Evolutionary conservation across 2,888 invertebrate species (phyloP).

Genomic region (Dolomedes plantarius): DNA sequence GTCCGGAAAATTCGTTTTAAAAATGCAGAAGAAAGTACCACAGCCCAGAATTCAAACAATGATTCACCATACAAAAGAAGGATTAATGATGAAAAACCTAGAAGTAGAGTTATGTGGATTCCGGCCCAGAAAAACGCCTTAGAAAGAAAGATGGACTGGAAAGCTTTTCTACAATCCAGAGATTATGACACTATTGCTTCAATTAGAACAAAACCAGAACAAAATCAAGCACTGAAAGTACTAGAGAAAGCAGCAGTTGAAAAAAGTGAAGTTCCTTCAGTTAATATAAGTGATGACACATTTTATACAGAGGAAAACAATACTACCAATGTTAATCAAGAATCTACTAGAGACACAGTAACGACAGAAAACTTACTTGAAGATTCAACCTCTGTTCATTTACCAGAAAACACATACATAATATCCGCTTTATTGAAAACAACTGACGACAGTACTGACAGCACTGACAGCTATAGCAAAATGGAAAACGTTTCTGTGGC

Average conservation of each 20-base stretch:
- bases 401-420: neutral
- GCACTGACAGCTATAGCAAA: too few species aligned
- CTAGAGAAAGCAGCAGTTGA: neutral
- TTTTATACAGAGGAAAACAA: neutral
- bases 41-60: neutral
- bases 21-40: neutral
- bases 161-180: neutral
- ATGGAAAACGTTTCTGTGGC: neutral
- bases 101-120: conserved; percentile 57
- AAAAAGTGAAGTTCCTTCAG: neutral
- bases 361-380: neutral
- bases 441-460: too few species aligned
- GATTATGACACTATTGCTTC: neutral
- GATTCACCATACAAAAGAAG: neutral
- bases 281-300: neutral
- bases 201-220: neutral
- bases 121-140: conserved; percentile 25
- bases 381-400: neutral
- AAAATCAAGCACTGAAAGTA: neutral
- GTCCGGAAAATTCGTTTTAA: neutral
- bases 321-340: neutral
- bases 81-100: neutral
- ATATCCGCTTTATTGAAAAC: too few species aligned
- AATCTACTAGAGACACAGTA: neutral
- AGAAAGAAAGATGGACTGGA: conserved; percentile 32